These are phyloP conservation scores for Aix galericulata DNA, from an alignment of 2,113 vertebrate species.

Conservation along the genomic window DNA sequence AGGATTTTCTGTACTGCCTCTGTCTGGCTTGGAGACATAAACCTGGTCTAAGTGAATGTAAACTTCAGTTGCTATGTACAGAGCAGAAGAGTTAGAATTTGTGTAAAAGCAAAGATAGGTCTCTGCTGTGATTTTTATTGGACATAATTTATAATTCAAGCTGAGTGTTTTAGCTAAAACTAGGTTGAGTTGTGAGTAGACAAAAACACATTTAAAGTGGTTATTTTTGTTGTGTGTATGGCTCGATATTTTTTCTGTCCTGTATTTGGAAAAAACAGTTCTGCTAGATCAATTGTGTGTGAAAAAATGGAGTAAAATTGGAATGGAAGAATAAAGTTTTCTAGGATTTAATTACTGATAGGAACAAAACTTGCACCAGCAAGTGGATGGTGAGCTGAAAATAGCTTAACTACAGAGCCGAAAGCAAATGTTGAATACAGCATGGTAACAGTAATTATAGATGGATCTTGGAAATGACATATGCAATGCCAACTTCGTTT, in stretches of 20 bases:
- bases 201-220: not conserved
- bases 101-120: not conserved
- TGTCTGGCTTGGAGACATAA: not conserved
- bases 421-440: conserved; percentile 34
- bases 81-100: conserved; percentile 3
- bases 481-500: conserved; percentile 28
- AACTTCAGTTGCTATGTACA: conserved; percentile 2
- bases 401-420: conserved; percentile 48
- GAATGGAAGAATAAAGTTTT: not conserved
- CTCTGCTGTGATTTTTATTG: not conserved
- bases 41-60: not conserved
- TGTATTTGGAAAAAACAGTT: not conserved
- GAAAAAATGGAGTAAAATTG: not conserved
- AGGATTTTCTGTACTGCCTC: not conserved
- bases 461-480: conserved; percentile 42
- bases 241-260: not conserved
- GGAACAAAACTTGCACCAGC: conserved; percentile 32
- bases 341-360: conserved; percentile 32
- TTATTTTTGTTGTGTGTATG: not conserved
- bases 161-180: not conserved
- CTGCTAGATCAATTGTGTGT: not conserved
- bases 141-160: not conserved
- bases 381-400: conserved; percentile 57
- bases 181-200: not conserved
- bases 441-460: conserved; percentile 57